A percentile compares a stretch with the other conserved stretches of the same genome.
Conservation (phyloP, 2,888 invertebrate species). For the Scaptodrosophila latifasciaeformis region DNA sequence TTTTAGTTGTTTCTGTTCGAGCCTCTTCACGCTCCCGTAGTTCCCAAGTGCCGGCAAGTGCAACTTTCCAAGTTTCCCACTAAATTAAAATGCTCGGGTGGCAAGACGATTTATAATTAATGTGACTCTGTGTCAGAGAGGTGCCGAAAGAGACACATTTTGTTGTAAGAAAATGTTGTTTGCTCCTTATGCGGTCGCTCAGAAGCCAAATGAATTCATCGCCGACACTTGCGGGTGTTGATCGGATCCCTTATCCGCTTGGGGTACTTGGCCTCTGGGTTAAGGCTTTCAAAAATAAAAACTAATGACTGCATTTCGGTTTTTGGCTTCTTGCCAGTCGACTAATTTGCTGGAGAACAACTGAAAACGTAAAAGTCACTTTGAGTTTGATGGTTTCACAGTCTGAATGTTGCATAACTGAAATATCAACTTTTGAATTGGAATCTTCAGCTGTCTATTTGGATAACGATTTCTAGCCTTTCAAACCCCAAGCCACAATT, state of each 20-base stretch:
- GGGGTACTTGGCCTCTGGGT: slow-evolving; percentile 11
- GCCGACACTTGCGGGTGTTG: slow-evolving; percentile 15
- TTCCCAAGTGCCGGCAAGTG: slow-evolving; percentile 41
- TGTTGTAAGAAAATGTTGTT: slow-evolving; percentile 44
- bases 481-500: no score
- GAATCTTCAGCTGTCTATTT: slow-evolving; percentile 25
- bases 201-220: slow-evolving; percentile 26
- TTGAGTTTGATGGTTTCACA: slow-evolving; percentile 42
- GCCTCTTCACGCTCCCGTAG: slow-evolving; percentile 17
- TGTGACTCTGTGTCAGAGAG: slow-evolving; percentile 34
- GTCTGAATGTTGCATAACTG: slow-evolving; percentile 59
- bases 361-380: neutral
- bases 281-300: neutral
- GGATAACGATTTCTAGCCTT: no score
- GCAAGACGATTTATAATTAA: slow-evolving; percentile 58
- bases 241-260: neutral
- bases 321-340: slow-evolving; percentile 47
- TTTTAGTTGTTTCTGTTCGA: slow-evolving; percentile 36
- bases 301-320: neutral
- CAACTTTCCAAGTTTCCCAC: slow-evolving; percentile 39
- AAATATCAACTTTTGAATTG: slow-evolving; percentile 26
- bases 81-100: slow-evolving; percentile 20
- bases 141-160: slow-evolving; percentile 53
- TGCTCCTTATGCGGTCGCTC: slow-evolving; percentile 5
- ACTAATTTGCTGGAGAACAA: slow-evolving; percentile 37